Evolutionary conservation across 2,113 vertebrate species (phyloP).

Genomic region (Ploceus nigricollis): DNA sequence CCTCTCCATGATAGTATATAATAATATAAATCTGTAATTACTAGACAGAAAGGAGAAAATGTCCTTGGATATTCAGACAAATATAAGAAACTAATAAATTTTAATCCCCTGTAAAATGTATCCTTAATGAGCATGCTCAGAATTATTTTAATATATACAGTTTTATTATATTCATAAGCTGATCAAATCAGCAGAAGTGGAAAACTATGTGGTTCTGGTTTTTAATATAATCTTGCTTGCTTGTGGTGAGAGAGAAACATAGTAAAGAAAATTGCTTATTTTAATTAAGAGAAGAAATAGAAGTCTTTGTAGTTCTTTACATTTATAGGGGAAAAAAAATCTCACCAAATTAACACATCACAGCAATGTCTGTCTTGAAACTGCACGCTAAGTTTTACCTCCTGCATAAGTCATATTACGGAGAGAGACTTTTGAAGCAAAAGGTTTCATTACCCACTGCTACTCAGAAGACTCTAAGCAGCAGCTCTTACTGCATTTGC

Average conservation of each 20-base stretch:
- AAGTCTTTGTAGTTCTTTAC: neutral
- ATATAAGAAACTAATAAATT: neutral
- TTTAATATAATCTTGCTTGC: neutral
- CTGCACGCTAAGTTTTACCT: neutral
- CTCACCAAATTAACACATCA: neutral
- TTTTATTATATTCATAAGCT: neutral
- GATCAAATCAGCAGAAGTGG: neutral
- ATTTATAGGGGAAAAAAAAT: neutral
- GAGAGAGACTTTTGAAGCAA: neutral
- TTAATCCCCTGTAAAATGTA: neutral
- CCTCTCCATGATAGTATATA: neutral
- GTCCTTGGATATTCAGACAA: neutral
- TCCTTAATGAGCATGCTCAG: neutral
- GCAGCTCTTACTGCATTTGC: neutral
- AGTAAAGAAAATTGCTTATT: neutral
- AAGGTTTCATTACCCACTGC: neutral
- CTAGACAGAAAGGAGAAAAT: neutral
- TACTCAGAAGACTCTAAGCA: neutral
- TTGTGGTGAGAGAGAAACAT: neutral
- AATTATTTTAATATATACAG: neutral
- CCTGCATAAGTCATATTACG: neutral
- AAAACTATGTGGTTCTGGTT: neutral
- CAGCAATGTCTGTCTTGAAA: neutral
- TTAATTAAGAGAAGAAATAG: neutral
- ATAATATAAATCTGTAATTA: neutral